Evolutionary conservation across 2,113 vertebrate genomes (phyloP).

Genomic region (Cygnus buccinator): DNA sequence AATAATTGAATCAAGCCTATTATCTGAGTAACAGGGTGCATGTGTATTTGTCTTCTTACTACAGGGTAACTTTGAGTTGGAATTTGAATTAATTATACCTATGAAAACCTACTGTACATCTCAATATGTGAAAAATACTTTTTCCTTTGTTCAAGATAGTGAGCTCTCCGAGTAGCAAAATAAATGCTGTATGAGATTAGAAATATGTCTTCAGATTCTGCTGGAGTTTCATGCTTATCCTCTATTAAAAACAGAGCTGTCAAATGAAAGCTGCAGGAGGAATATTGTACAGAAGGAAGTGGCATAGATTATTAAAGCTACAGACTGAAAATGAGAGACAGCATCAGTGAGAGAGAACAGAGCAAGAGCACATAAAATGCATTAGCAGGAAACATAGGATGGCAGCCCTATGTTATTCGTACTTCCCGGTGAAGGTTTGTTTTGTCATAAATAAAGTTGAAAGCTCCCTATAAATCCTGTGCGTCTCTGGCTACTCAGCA

Average conservation of each 20-base stretch:
- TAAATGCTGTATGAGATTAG: not conserved
- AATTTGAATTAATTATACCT: conserved; percentile 44
- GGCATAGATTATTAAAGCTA: conserved; percentile 61
- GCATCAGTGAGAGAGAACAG: not conserved
- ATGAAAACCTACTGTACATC: not conserved
- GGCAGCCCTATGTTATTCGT: not conserved
- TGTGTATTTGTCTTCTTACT: not conserved
- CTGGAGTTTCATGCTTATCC: conserved; percentile 43
- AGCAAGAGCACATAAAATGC: not conserved
- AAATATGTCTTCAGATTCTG: conserved; percentile 27
- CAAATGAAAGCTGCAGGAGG: conserved; percentile 46
- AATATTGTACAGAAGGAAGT: conserved; percentile 24
- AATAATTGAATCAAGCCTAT: not conserved
- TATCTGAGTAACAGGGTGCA: not conserved
- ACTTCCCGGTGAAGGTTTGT: not conserved
- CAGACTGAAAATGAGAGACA: conserved; percentile 43
- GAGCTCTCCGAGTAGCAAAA: not conserved
- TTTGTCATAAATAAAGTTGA: conserved; percentile 15
- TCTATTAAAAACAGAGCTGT: conserved; percentile 59
- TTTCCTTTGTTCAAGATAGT: not conserved
- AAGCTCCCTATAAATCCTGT: not conserved
- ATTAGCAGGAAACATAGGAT: not conserved
- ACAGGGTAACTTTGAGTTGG: not conserved
- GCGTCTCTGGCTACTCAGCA: fast-evolving
- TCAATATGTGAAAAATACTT: conserved; percentile 11